A percentile compares a stretch with the other conserved stretches of the same genome.
These are phyloP conservation scores for Andrena marginata DNA, from an alignment of 2,888 invertebrate genomes.

Conservation along the genomic window DNA sequence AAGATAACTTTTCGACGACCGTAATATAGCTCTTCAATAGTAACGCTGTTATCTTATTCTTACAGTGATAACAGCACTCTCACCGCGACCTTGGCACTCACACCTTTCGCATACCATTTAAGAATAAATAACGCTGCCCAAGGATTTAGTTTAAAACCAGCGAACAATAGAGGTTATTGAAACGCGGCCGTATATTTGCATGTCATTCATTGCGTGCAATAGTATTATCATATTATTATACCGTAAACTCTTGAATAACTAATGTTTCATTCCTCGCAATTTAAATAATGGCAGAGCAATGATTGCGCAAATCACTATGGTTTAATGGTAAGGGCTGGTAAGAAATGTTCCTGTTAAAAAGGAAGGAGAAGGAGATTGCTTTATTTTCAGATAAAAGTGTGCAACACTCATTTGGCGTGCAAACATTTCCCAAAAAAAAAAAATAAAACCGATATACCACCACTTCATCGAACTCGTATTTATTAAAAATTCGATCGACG, in stretches of 20 bases:
- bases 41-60: no score
- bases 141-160: background rate
- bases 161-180: background rate
- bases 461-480: background rate
- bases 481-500: slow-evolving; percentile 1
- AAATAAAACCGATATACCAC: background rate
- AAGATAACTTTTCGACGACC: no score
- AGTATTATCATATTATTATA: slow-evolving; percentile 11
- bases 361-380: background rate
- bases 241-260: background rate
- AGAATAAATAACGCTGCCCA: background rate
- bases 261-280: background rate
- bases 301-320: background rate
- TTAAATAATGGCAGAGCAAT: background rate
- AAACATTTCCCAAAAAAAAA: background rate
- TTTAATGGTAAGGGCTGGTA: slow-evolving; percentile 3
- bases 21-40: no score
- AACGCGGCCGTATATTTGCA: background rate
- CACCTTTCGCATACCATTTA: background rate
- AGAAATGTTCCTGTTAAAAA: background rate
- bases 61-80: no score
- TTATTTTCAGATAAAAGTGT: background rate
- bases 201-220: background rate
- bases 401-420: background rate
- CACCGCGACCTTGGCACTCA: background rate